Conservation (phyloP, 2,797 vertebrate genomes). For the Telmatherina bonti region DNA sequence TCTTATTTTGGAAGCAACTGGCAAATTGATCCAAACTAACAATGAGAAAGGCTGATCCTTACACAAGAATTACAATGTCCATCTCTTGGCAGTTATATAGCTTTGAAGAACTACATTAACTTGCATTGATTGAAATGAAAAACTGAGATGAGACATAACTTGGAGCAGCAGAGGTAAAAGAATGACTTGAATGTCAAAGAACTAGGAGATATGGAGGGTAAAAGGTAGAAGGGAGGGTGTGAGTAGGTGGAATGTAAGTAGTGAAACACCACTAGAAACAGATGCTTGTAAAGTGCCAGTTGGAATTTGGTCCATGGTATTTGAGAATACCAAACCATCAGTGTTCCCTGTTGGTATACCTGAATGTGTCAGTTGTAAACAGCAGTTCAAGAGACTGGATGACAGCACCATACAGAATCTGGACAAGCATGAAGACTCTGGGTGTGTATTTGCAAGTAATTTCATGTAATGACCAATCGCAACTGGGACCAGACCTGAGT, state of each 20-base stretch:
- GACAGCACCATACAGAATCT: too few relatives aligned
- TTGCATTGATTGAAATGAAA: constrained; percentile 18
- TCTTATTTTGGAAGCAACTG: neutral
- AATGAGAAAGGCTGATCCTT: neutral
- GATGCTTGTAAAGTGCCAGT: constrained; percentile 34
- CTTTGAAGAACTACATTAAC: constrained; percentile 24
- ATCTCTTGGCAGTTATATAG: constrained; percentile 17
- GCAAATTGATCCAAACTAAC: neutral
- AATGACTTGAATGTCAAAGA: constrained; percentile 40
- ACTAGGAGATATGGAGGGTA: constrained; percentile 35
- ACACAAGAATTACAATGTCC: constrained; percentile 4
- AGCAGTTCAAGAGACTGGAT: neutral
- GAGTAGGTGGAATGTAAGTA: constrained; percentile 50
- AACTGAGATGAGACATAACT: constrained; percentile 29
- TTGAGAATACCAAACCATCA: constrained; percentile 37
- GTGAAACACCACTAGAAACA: constrained; percentile 56
- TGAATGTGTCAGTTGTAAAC: constrained; percentile 13
- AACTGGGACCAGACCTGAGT: constrained; percentile 10
- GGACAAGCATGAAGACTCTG: neutral
- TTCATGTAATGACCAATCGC: constrained; percentile 1
- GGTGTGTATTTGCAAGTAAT: neutral
- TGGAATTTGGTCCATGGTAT: constrained; percentile 46
- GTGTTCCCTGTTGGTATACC: constrained; percentile 1
- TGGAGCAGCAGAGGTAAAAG: constrained; percentile 32
- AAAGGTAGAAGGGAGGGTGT: constrained; percentile 55